Evolutionary conservation across 2,797 vertebrate genomes (phyloP), one percentile per base, ranked within the genome.

Genomic region (Scyliorhinus canicula): DNA sequence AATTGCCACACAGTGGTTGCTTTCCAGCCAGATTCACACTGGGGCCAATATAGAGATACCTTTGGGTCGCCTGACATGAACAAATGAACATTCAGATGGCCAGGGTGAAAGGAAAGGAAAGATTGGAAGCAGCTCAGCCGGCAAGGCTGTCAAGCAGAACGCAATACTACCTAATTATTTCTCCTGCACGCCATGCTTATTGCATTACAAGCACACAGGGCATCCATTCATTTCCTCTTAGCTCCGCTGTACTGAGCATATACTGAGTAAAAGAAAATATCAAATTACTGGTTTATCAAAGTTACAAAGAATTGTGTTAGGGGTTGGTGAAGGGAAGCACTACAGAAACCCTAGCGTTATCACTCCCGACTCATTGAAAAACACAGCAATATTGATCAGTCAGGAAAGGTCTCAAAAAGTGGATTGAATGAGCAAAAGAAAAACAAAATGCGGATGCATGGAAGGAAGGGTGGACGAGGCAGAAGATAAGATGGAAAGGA

Each of bases 171-270:
- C 86, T 90, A 90, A 60, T 90, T 90, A 90, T 55, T 94, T 71
- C 67, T 94, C 47, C 67, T 74, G 93, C 44, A 35, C 44, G 14
- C 67, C 47, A 28, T n/a, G 67, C 63, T 94, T 94, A 74, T 94
- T 74, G 93, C 93, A 52, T 94, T 94, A 74, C 69, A 71, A 94
- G 28, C 63, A 47, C 26, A 93, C 91, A 93, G 91, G 40, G 24
- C 63, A 67, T 52, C 67, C 67, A 71, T 94, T 94, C 63, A 94
- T 71, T 94, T 74, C 93, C 93, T 94, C 67, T 94, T 35, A 94
- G 93, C 67, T 94, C 44, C n/a, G 93, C 44, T 52, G 8, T 94
- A 94, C 69, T 35, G 28, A n/a, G 57, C 67, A 94, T 26, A n/a
- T 67, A 65, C 63, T 65, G 14, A 65, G 63, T 19, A 65, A 19